Evolutionary conservation across 2,113 vertebrate genomes (phyloP).

Genomic region (Lycaon pictus): DNA sequence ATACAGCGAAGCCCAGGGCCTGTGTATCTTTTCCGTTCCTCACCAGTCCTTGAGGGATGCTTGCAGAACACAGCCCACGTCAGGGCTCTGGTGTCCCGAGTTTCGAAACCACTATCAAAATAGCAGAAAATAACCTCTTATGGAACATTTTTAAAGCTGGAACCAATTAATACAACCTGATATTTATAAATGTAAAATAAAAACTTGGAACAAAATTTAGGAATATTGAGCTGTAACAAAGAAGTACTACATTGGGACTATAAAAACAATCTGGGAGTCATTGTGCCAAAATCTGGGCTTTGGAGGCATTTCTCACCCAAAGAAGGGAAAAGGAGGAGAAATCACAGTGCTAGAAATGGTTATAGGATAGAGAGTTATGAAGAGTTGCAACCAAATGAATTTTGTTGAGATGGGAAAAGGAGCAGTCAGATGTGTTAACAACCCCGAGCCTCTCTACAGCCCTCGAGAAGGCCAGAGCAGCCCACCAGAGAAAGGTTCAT

Average conservation of each 20-base stretch:
- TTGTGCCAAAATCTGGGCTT: conserved; percentile 17
- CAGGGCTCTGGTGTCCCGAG: neutral
- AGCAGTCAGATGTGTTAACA: neutral
- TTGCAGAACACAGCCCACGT: conserved; percentile 10
- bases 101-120: conserved; percentile 75
- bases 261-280: conserved; percentile 60
- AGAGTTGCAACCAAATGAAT: neutral
- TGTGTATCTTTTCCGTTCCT: conserved; percentile 14
- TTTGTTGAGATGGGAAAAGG: neutral
- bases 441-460: fast-evolving
- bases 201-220: conserved; percentile 73
- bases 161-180: conserved; percentile 81
- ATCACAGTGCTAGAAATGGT: neutral
- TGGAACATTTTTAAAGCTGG: conserved; percentile 80
- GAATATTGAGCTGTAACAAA: conserved; percentile 70
- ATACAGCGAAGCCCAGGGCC: neutral
- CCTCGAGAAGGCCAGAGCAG: neutral
- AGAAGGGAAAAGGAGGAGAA: conserved; percentile 39
- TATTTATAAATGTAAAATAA: conserved; percentile 80
- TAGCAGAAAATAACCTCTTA: conserved; percentile 69
- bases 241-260: conserved; percentile 57
- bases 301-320: conserved; percentile 31
- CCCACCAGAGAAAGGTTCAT: neutral
- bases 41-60: conserved; percentile 57
- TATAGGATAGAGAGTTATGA: neutral